Percentiles rank a stretch among this genome's conserved stretches.
Evolutionary conservation across 2,888 invertebrate genomes (phyloP).

Genomic region (Rhamnusium bicolor): DNA sequence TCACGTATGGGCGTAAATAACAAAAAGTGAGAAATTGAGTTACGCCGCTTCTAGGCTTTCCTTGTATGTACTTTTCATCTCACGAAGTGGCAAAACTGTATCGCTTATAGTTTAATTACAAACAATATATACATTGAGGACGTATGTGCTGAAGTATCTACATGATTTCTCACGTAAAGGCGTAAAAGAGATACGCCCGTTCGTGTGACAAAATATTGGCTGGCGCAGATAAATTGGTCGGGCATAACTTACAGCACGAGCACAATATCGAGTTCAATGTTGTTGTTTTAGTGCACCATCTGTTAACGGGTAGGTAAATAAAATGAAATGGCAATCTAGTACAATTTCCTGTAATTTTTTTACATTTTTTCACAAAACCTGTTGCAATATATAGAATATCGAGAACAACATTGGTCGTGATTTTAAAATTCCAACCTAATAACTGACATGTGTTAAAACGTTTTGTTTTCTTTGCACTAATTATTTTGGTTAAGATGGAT

Average conservation of each 20-base stretch:
- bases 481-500: not conserved
- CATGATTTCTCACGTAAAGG: not conserved
- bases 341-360: not conserved
- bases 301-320: not conserved
- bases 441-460: not conserved
- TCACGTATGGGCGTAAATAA: not conserved
- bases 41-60: not conserved
- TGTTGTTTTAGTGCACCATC: not conserved
- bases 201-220: not conserved
- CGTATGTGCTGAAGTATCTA: not conserved
- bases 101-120: not conserved
- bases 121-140: not conserved
- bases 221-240: not conserved
- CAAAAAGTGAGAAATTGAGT: not conserved
- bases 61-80: not conserved
- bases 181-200: not conserved
- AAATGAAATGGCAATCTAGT: not conserved
- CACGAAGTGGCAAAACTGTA: not conserved
- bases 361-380: not conserved
- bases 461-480: not conserved
- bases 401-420: not conserved
- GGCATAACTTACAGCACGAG: not conserved
- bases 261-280: not conserved
- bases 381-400: not conserved
- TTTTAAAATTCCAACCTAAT: not conserved